Base-by-base conservation (phyloP, 2,888 invertebrate species). In the Ophion obscuratus region DNA sequence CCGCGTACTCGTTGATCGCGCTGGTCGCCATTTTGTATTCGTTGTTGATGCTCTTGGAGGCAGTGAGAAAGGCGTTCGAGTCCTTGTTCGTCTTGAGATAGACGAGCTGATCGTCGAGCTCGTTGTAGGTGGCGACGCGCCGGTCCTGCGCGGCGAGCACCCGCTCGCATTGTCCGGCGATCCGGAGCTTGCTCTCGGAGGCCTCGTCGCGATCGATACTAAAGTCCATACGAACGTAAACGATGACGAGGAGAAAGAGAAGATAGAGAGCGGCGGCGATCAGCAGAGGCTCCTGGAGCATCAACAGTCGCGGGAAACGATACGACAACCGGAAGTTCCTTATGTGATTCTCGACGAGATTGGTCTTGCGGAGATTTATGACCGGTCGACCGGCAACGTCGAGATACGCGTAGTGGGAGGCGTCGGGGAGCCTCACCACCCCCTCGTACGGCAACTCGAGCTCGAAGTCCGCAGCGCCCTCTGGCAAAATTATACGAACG, bases 271-370 rank as follows among this genome's bases (percentile, higher is more conserved):
- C 99, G 40, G 96, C 95, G 85, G 98, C 97, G 44, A 99, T 97
- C 76, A 99, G 95, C 61, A 99, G 93, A 0, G 99, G 99, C 94
- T 99, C 99, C 92, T 98, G 98, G 64, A 99, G 95, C 96, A 99
- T 96, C 47, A 98, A 95, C 67, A 97, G 93, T 89, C 97, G 96
- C 53, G 98, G 97, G 96, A 98, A 99, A 89, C 96, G 97, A 94
- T 99, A 99, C 87, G 97, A 96, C 64, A 99, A 95, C 94, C 97
- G 97, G 93, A 99, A 98, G 94, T 98, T 98, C 94, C 98, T 97
- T 92, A 99, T 99, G 93, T 99, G 99, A 92, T 98, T 97, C 92
- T 99, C 99, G 0, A 99, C 98, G 86, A 99, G 95, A 95, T 99
- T 99, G 27, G 95, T 96, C 94, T 98, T 97, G 1, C 96, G 95